phyloP scores from a whole-genome alignment of 2,113 vertebrate species.

The Myiozetetes cayanensis region DNA sequence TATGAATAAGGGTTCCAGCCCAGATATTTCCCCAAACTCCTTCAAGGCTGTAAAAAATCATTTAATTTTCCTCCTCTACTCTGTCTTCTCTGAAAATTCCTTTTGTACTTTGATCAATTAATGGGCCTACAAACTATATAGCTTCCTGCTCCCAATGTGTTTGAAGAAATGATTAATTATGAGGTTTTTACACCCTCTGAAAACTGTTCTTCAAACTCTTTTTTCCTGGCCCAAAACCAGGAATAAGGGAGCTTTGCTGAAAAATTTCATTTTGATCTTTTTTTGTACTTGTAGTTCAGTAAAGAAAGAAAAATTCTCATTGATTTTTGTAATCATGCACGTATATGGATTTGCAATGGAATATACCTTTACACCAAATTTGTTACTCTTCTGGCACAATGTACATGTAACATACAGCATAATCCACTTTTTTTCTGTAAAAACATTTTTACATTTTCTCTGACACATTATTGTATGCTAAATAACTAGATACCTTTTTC shows the following conservation, averaged over 20 bases:
- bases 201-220: constrained; percentile 31
- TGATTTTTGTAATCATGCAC: not conserved
- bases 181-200: not conserved
- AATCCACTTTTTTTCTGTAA: not conserved
- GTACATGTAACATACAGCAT: not conserved
- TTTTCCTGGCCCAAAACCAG: not conserved
- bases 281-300: not conserved
- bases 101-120: constrained; percentile 56
- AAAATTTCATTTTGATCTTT: constrained; percentile 13
- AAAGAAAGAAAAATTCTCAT: not conserved
- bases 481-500: not conserved
- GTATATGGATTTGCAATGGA: not conserved
- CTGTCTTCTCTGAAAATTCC: constrained; percentile 22
- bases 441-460: not conserved
- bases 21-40: constrained; percentile 12
- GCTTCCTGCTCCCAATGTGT: constrained; percentile 12
- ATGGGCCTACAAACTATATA: constrained; percentile 26
- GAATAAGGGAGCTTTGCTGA: not conserved
- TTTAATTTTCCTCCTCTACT: constrained; percentile 25
- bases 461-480: not conserved
- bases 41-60: constrained; percentile 5
- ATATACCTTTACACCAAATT: not conserved
- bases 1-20: not conserved
- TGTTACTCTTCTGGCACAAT: not conserved
- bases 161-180: constrained; percentile 56